phyloP scores from a whole-genome alignment of 2,113 vertebrate species.

The Collichthys lucidus region DNA sequence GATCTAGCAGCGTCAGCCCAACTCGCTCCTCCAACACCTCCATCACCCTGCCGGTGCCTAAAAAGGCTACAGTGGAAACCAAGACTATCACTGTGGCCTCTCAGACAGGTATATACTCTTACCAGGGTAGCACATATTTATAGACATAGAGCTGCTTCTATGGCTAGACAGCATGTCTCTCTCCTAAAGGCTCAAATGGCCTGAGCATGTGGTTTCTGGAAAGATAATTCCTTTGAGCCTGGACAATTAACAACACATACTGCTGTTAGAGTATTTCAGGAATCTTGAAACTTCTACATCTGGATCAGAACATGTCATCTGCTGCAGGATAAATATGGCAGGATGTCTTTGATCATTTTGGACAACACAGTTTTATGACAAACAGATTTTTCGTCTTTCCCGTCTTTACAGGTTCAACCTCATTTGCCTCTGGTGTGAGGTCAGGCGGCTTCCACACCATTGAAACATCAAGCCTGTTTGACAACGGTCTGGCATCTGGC shows the following conservation, averaged over 20 bases:
- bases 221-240: background rate
- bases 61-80: slow-evolving; percentile 66
- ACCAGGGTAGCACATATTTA: background rate
- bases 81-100: slow-evolving; percentile 73
- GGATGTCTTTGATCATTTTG: background rate
- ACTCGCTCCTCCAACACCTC: slow-evolving; percentile 74
- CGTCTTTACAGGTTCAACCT: slow-evolving; percentile 51
- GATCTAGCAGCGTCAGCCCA: slow-evolving; percentile 77
- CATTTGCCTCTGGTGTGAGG: slow-evolving; percentile 51
- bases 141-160: background rate
- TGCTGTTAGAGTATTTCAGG: background rate
- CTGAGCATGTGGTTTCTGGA: background rate
- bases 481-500: slow-evolving; percentile 18
- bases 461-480: slow-evolving; percentile 57
- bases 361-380: background rate
- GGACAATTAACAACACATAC: background rate
- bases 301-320: background rate
- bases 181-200: background rate
- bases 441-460: slow-evolving; percentile 59
- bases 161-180: slow-evolving; percentile 36
- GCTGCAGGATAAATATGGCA: too few species aligned
- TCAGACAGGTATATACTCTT: slow-evolving; percentile 70
- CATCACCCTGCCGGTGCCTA: slow-evolving; percentile 70
- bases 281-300: background rate
- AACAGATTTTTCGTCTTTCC: slow-evolving; percentile 16